Evolutionary conservation across 2,797 vertebrate species (phyloP), one percentile per base, ranked within the genome.

Genomic region (Trachurus trachurus): DNA sequence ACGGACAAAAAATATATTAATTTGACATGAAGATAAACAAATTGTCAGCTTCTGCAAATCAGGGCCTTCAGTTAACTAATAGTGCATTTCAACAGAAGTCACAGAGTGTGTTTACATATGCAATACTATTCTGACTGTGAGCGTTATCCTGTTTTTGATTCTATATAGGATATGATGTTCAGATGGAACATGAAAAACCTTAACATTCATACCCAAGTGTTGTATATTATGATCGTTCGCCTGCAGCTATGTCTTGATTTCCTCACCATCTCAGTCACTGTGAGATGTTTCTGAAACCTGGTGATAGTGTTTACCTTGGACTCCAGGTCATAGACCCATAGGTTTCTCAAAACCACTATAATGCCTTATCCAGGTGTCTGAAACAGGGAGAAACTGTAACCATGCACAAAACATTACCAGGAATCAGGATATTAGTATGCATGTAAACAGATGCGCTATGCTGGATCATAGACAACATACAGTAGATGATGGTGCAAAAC

Each of bases 11-110:
- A 62, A 40, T 26, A 6, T 67, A 53, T 65, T 17, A 59, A 31
- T 53, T 71, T 52, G 9, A 61, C 42, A 74, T 74, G 17, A 60
- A 9, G 47, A 2, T 17, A 26, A 69, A 4, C 45, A 16, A 63
- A 47, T 11, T 9, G 44, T n/a, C 34, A 49, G 40, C 42, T 0
- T 0, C 17, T 56, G 39, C 6, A 61, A 62, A 66, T 19, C 17
- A 39, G n/a, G 26, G 26, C 13, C 34, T 39, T 29, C 22, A 3
- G 59, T 17, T 21, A 39, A 29, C 22, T 42, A 31, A 57, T 37
- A 39, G 12, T 40, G 11, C 8, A 6, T 37, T 19, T 31, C 2
- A 61, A 13, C 47, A 50, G 19, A 72, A 34, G 58, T 37, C 17
- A 56, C 26, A 74, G 42, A 13, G 16, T 45, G 44, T 6, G 16